These are phyloP conservation scores for Iphiclides podalirius DNA, from an alignment of 2,888 invertebrate species.

Conservation along the genomic window DNA sequence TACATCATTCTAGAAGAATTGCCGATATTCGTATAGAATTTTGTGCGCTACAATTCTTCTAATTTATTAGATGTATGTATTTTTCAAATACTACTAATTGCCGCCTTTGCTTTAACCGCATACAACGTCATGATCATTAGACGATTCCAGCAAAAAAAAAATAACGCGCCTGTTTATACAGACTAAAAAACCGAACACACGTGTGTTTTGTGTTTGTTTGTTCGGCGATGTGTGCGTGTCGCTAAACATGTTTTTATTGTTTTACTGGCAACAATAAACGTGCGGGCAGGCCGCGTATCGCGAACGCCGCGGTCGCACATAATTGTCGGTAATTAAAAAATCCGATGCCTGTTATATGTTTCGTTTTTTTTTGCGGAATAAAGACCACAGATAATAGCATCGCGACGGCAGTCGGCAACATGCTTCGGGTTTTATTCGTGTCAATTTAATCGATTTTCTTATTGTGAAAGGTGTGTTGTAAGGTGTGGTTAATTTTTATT, in stretches of 20 bases:
- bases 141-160: too few relatives aligned
- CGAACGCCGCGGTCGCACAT: conserved; percentile 40
- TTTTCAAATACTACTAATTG: too few relatives aligned
- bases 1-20: too few relatives aligned
- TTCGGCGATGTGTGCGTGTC: conserved; percentile 61
- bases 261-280: conserved; percentile 54
- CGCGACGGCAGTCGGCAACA: neutral
- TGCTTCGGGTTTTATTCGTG: too few relatives aligned
- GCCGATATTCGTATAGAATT: too few relatives aligned
- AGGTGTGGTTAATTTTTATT: conserved; percentile 13
- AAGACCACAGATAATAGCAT: conserved; percentile 18
- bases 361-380: conserved; percentile 32
- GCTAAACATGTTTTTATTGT: conserved; percentile 67
- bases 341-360: conserved; percentile 16
- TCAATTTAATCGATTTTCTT: conserved; percentile 1
- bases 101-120: too few relatives aligned
- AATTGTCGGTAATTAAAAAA: conserved; percentile 48
- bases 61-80: too few relatives aligned
- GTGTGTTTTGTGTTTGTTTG: conserved; percentile 60
- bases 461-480: conserved; percentile 12
- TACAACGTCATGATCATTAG: too few relatives aligned
- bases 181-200: conserved; percentile 37
- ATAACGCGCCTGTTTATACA: conserved; percentile 6
- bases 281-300: conserved; percentile 25
- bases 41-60: too few relatives aligned